Conservation (phyloP, 2,888 invertebrate genomes). For the Apomyelois bistriatella region DNA sequence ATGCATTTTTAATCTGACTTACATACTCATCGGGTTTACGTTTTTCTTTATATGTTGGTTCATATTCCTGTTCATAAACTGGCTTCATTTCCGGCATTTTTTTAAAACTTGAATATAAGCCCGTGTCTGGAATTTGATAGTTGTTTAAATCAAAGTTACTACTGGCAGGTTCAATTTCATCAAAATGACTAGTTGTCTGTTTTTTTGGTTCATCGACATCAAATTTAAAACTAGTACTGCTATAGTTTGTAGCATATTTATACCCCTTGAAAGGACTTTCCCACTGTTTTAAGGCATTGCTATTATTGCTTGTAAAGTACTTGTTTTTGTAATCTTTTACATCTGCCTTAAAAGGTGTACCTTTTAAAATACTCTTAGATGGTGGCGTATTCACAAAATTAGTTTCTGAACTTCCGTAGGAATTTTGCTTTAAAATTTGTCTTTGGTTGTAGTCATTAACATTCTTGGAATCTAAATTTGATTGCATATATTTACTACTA, state of each 20-base stretch:
- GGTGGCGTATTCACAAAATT: constrained; percentile 3
- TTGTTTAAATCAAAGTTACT: constrained; percentile 53
- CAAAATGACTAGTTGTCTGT: constrained; percentile 40
- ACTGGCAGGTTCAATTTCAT: constrained; percentile 58
- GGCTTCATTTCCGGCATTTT: constrained; percentile 46
- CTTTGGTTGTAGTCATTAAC: constrained; percentile 35
- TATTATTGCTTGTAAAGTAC: constrained; percentile 38
- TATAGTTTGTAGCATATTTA: constrained; percentile 58
- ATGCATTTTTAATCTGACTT: constrained; percentile 50
- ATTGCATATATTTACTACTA: constrained; percentile 33
- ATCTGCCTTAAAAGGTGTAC: constrained; percentile 33
- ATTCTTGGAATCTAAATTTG: constrained; percentile 32
- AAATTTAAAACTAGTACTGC: constrained; percentile 55
- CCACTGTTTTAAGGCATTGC: constrained; percentile 42
- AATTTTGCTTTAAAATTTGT: constrained; percentile 31
- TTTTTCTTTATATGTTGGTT: constrained; percentile 41
- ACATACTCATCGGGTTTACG: constrained; percentile 49
- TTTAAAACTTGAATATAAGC: constrained; percentile 46
- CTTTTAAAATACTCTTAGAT: constrained; percentile 27
- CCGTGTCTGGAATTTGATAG: constrained; percentile 49
- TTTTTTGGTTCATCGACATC: constrained; percentile 48
- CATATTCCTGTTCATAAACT: constrained; percentile 44
- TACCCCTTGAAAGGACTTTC: constrained; percentile 54
- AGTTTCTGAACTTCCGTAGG: constrained; percentile 25
- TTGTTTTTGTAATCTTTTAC: constrained; percentile 52